Base-by-base conservation (phyloP, 2,888 invertebrate genomes). In the Catocala nupta region DNA sequence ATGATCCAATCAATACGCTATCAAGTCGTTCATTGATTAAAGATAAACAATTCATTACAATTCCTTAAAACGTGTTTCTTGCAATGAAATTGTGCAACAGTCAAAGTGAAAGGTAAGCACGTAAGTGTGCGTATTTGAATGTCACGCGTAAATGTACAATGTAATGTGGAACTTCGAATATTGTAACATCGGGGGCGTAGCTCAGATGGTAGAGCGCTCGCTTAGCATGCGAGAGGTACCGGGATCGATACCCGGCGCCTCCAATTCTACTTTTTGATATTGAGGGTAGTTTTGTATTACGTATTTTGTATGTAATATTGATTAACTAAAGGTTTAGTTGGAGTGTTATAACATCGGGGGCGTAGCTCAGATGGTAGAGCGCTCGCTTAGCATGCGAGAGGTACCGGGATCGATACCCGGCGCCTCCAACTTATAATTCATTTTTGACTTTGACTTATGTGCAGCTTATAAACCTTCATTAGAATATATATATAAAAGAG, bases 151-250 rank as follows among this genome's bases (percentile, higher is more conserved):
- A 71, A n/a, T 53, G 2, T 0, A 43, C 1, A 16, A 52, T 59
- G 0, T 60, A 45, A 0, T 61, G 11, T 25, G 47, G 49, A 44
- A 34, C 49, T 71, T 71, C 2, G 8, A 12, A 9, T 0, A 0
- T 0, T 0, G 0, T n/a, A 0, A 3, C 45, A 74, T 39, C 49
- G 92, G 91, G 92, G 92, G 92, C 92, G 92, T 93, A 93, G 94
- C 94, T 94, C 94, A 94, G 93, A 94, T 94, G 94, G 94, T 94
- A 94, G 94, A 94, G 94, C 93, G 94, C 94, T 94, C 94, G 93
- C 94, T 94, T 94, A 94, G 94, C 93, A 94, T 94, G 94, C 88
- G 93, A 93, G 94, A 94, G 92, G 94, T 94, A 94, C 94, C 92
- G 93, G 94, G 93, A 93, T 94, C 94, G 94, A 93, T 94, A 92